These are phyloP conservation scores for Phylloscopus whistleri DNA, from an alignment of 2,113 vertebrate species.

Conservation along the genomic window DNA sequence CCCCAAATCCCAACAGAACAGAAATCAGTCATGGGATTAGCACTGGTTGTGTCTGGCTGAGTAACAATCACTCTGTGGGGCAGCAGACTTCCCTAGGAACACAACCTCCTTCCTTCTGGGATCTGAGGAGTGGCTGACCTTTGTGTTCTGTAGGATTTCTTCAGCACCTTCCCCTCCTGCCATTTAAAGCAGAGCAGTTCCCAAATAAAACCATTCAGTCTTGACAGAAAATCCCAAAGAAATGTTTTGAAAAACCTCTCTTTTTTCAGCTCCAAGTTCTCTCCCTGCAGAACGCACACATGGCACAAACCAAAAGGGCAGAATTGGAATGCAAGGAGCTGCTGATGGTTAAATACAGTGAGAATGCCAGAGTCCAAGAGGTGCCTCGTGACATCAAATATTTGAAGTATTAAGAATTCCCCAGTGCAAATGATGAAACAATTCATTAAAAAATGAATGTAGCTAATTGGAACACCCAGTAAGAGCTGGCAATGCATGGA, in stretches of 20 bases:
- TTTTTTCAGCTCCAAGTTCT: background rate
- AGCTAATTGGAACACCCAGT: slow-evolving; percentile 59
- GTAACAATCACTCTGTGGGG: background rate
- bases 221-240: background rate
- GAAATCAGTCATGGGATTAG: background rate
- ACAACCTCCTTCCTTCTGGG: background rate
- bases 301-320: background rate
- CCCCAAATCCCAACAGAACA: background rate
- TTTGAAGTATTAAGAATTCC: slow-evolving; percentile 60
- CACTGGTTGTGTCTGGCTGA: background rate
- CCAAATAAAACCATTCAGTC: background rate
- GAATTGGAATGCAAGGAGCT: background rate
- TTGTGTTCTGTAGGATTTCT: background rate
- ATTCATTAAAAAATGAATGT: slow-evolving; percentile 50
- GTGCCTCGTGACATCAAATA: slow-evolving; percentile 49
- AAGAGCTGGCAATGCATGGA: slow-evolving; percentile 17
- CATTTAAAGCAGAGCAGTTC: background rate
- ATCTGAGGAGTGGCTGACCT: background rate
- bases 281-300: background rate
- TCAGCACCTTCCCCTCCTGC: background rate
- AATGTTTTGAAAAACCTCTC: background rate
- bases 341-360: background rate
- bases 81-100: background rate
- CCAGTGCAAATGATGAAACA: slow-evolving; percentile 58
- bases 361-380: slow-evolving; percentile 37